Conservation (phyloP, 2,888 invertebrate genomes). For the Ichneumoninae sp. region DNA sequence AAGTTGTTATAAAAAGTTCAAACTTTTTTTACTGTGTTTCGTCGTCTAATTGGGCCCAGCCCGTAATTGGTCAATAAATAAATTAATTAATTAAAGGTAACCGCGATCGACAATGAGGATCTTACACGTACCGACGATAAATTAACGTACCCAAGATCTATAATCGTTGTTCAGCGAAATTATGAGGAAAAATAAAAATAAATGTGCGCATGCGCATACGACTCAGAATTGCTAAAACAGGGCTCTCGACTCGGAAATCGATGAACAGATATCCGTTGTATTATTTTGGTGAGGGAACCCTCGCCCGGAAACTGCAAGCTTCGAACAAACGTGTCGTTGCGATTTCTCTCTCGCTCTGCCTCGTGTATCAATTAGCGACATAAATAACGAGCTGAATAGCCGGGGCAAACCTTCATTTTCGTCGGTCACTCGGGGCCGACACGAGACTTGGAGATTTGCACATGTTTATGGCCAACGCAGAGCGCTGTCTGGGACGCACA, state of each 20-base stretch:
- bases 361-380: too few species aligned
- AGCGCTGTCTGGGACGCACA: background rate
- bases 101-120: constrained; percentile 54
- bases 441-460: background rate
- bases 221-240: background rate
- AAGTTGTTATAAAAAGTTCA: too few species aligned
- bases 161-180: background rate
- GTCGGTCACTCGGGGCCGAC: constrained; percentile 16
- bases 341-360: too few species aligned
- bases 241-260: constrained; percentile 16
- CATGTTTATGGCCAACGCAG: background rate
- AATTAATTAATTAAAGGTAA: constrained; percentile 64
- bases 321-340: too few species aligned
- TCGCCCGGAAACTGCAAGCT: too few species aligned
- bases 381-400: background rate
- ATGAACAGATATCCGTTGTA: background rate
- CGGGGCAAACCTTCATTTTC: constrained; percentile 3
- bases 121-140: constrained; percentile 72
- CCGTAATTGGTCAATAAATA: too few species aligned
- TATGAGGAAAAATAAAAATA: background rate
- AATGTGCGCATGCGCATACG: background rate
- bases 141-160: constrained; percentile 78
- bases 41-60: too few species aligned
- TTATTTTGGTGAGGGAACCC: too few species aligned
- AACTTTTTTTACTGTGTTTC: too few species aligned